Conservation (phyloP, 2,113 vertebrate species). For the Atherinomorus stipes region DNA sequence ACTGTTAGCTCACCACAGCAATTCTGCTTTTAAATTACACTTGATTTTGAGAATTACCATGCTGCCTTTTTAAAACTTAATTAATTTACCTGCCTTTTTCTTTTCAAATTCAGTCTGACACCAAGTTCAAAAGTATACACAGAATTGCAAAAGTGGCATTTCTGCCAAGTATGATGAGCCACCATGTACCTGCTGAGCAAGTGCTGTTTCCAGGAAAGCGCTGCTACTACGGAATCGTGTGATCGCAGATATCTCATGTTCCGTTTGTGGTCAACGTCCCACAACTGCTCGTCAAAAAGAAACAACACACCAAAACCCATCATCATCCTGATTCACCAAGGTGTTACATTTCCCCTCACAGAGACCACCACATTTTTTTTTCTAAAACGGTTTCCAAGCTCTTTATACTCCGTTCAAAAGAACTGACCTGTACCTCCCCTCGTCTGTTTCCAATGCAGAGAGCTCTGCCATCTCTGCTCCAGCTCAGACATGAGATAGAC, state of each 20-base stretch:
- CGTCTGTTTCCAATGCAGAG: constrained; percentile 84
- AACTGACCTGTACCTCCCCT: constrained; percentile 81
- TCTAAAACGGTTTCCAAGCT: not conserved
- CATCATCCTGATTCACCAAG: constrained; percentile 23
- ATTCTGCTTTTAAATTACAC: not conserved
- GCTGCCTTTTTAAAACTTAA: not conserved
- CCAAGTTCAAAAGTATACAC: not conserved
- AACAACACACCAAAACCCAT: constrained; percentile 32
- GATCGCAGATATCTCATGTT: constrained; percentile 76
- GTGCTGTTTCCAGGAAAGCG: constrained; percentile 84
- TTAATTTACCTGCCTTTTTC: not conserved
- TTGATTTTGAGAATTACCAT: not conserved
- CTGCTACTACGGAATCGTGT: constrained; percentile 81
- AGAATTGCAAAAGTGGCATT: not conserved
- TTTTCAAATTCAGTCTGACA: not conserved
- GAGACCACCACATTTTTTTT: not conserved
- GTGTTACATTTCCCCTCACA: not conserved
- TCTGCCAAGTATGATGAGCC: not conserved
- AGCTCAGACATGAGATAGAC: constrained; percentile 81
- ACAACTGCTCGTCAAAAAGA: constrained; percentile 77
- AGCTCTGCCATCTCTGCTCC: constrained; percentile 77
- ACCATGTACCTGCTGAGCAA: constrained; percentile 85
- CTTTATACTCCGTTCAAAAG: not conserved
- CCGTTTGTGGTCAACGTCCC: constrained; percentile 82
- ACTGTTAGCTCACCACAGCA: not conserved